Conservation (phyloP, 2,797 vertebrate species). For the Meriones psammophilus region DNA sequence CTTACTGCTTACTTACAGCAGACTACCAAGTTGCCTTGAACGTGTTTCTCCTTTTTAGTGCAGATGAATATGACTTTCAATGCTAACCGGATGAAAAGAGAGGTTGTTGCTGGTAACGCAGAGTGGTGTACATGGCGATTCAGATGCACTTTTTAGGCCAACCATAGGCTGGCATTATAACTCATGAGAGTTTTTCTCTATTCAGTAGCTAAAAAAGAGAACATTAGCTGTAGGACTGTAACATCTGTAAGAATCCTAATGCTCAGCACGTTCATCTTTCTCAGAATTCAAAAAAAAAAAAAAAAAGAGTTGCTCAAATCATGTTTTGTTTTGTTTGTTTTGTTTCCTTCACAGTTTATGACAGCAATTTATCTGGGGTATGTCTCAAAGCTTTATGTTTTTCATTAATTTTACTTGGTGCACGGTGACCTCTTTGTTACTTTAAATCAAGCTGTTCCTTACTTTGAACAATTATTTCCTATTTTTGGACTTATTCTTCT, state of each 20-base stretch:
- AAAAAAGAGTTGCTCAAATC: not conserved
- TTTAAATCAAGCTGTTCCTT: constrained; percentile 46
- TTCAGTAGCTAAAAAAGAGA: not conserved
- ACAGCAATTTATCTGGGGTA: not conserved
- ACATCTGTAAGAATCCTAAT: not conserved
- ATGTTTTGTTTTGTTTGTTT: not conserved
- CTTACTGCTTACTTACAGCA: not conserved
- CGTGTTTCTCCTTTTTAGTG: not conserved
- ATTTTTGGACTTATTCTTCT: constrained; percentile 38
- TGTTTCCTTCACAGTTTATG: not conserved
- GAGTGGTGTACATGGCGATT: not conserved
- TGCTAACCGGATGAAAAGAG: not conserved
- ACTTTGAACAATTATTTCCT: not conserved
- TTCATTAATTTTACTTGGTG: constrained; percentile 26
- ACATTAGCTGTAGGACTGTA: not conserved
- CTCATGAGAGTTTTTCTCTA: not conserved
- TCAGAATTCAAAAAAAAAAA: not conserved
- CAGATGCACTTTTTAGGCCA: not conserved
- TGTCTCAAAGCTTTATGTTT: not conserved
- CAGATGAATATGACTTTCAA: not conserved
- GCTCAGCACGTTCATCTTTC: not conserved
- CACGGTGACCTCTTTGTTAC: constrained; percentile 48
- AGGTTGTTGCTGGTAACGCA: not conserved
- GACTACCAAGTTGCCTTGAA: not conserved
- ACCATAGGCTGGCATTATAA: not conserved